A percentile compares a stretch with the other conserved stretches of the same genome.
Conservation (phyloP, 2,888 invertebrate species). For the Zaprionus obscuricornis region DNA sequence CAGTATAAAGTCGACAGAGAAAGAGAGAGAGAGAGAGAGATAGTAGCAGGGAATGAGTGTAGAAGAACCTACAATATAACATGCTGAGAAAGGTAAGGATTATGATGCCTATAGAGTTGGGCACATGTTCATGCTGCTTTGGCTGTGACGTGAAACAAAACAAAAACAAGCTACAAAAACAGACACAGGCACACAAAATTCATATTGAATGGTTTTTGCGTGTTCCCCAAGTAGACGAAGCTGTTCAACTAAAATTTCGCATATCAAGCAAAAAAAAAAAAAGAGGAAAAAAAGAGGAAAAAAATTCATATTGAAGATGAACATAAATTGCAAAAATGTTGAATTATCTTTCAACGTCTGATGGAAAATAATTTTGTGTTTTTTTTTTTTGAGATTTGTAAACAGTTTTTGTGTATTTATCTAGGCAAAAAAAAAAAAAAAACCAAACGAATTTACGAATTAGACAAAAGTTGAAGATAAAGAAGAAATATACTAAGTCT, state of each 20-base stretch:
- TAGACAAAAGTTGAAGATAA: slow-evolving; percentile 2
- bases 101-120: slow-evolving; percentile 41
- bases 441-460: background rate
- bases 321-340: slow-evolving; percentile 41
- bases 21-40: background rate
- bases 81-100: no score
- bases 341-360: slow-evolving; percentile 22
- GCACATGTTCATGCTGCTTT: slow-evolving; percentile 28
- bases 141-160: slow-evolving; percentile 12
- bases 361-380: background rate
- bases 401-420: no score
- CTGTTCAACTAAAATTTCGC: slow-evolving; percentile 8
- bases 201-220: slow-evolving; percentile 42
- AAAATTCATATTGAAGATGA: slow-evolving; percentile 34
- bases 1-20: background rate
- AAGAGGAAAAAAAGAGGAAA: background rate
- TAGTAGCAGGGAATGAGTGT: background rate
- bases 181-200: slow-evolving; percentile 12
- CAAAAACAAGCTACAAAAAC: background rate
- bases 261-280: slow-evolving; percentile 29
- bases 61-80: slow-evolving; percentile 2
- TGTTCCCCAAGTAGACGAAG: slow-evolving; percentile 15
- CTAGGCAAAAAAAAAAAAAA: background rate
- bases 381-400: background rate
- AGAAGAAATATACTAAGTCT: no score